Conservation (phyloP, 2,888 invertebrate genomes). For the Andricus quercusramuli region DNA sequence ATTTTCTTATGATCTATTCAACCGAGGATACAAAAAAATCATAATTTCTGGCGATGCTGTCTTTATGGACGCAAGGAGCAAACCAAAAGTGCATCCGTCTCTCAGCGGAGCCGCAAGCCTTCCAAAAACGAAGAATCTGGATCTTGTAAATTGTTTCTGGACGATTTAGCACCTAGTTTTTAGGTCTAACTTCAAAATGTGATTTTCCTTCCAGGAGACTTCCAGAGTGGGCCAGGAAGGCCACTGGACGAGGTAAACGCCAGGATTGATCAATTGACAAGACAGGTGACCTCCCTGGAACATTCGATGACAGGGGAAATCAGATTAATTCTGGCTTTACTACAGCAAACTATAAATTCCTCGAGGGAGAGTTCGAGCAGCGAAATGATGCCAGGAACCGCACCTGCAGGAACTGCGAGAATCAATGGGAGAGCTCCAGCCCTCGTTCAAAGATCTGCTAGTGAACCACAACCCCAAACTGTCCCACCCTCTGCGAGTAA, state of each 20-base stretch:
- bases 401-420: slow-evolving; percentile 81
- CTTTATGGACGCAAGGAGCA: not conserved
- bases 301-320: slow-evolving; percentile 87
- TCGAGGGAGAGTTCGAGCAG: slow-evolving; percentile 74
- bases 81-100: not conserved
- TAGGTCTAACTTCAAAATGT: not conserved
- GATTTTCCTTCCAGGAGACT: slow-evolving; percentile 66
- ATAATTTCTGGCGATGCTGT: not conserved
- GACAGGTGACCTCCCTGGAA: slow-evolving; percentile 86
- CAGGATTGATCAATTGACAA: slow-evolving; percentile 85
- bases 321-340: slow-evolving; percentile 84
- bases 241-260: slow-evolving; percentile 81
- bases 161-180: not conserved
- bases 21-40: too few relatives aligned
- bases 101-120: not conserved
- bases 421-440: slow-evolving; percentile 73
- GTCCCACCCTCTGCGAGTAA: slow-evolving; percentile 79
- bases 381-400: slow-evolving; percentile 81
- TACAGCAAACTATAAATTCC: slow-evolving; percentile 81
- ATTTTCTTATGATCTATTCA: too few relatives aligned
- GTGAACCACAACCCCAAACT: slow-evolving; percentile 82
- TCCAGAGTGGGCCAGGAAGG: slow-evolving; percentile 78
- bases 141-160: not conserved
- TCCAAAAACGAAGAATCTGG: not conserved
- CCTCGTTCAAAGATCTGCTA: slow-evolving; percentile 82